A percentile compares a stretch with the other conserved stretches of the same genome.
Conservation (phyloP, 1,140 invertebrate species). For the Anagrus nilaparvatae region DNA sequence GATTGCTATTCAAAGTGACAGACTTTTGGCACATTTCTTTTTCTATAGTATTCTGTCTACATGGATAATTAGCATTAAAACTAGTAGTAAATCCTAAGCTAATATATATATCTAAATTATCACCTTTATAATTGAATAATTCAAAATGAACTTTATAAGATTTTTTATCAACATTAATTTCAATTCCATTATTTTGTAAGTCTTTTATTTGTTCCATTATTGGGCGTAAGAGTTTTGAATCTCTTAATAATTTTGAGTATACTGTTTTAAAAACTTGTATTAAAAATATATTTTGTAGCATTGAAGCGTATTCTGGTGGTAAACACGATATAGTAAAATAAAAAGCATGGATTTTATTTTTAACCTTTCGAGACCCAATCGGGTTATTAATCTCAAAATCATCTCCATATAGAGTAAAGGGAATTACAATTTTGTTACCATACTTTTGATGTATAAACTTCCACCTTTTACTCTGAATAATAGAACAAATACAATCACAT, state of each 20-base stretch:
- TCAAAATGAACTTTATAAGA: constrained; percentile 16
- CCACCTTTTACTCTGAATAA: constrained; percentile 11
- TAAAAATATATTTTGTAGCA: constrained; percentile 13
- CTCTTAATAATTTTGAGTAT: constrained; percentile 5
- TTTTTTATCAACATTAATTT: constrained; percentile 12
- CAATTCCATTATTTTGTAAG: constrained; percentile 15
- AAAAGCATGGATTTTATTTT: constrained; percentile 7
- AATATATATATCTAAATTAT: constrained; percentile 18
- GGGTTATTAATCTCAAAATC: constrained; percentile 11
- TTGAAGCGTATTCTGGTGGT: constrained; percentile 9
- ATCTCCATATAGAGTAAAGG: constrained; percentile 8
- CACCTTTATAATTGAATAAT: constrained; percentile 14
- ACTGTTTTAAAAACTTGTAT: constrained; percentile 7
- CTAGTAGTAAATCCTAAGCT: constrained; percentile 17
- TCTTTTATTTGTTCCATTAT: constrained; percentile 10
- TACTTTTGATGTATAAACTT: constrained; percentile 1
- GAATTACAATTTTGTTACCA: constrained; percentile 6
- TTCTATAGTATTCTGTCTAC: constrained; percentile 11
- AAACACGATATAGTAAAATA: constrained; percentile 9
- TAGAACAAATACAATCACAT: constrained; percentile 4
- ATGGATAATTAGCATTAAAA: constrained; percentile 15
- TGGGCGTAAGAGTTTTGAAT: background rate
- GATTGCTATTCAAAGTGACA: constrained; percentile 9
- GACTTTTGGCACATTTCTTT: constrained; percentile 4
- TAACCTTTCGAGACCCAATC: background rate